Base-by-base conservation (phyloP, 2,888 invertebrate species). In the Patella depressa region DNA sequence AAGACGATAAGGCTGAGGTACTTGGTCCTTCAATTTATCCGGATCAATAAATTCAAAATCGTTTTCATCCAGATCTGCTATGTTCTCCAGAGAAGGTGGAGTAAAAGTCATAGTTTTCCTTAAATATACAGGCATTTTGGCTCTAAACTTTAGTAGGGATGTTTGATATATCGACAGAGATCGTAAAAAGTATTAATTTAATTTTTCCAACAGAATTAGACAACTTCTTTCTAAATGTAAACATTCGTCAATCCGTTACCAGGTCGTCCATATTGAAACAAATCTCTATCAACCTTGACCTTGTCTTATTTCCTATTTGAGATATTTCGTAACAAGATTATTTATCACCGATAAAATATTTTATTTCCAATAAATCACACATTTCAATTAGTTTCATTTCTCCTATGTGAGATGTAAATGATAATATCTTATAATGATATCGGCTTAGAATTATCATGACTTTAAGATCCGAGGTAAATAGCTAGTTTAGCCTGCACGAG, bases 1-100 rank as follows among this genome's bases (percentile, higher is more conserved):
- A 88, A 90, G 88, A 2, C 90, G 87, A 82, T 88, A 91, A 1
- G 91, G 91, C 79, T 90, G 90, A 34, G 91, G 91, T 14, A 91
- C 79, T 59, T 75, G 73, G 80, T 90, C 91, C 59, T 85, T 82
- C 34, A 89, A 73, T 77, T 87, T 87, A 53, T 89, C 90, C 15
- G 90, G 91, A 75, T 91, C 90, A 71, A 83, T 81, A 14, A 90
- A 76, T 79, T 86, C 90, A 79, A 90, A 90, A 72, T 82, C 83
- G 53, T 90, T 90, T 45, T 86, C 85, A 77, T 87, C 85, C 75
- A 88, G 87, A 12, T 84, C 84, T 5, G 88, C 85, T 59, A 88
- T 81, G 74, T 84, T 86, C 72, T 85, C 84, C 17, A 89, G 75
- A 5, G 89, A 89, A 12, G 89, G 86, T 15, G 90, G 89, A 29